These are phyloP conservation scores for Portevinia maculata DNA, from an alignment of 2,888 invertebrate species.

Conservation along the genomic window DNA sequence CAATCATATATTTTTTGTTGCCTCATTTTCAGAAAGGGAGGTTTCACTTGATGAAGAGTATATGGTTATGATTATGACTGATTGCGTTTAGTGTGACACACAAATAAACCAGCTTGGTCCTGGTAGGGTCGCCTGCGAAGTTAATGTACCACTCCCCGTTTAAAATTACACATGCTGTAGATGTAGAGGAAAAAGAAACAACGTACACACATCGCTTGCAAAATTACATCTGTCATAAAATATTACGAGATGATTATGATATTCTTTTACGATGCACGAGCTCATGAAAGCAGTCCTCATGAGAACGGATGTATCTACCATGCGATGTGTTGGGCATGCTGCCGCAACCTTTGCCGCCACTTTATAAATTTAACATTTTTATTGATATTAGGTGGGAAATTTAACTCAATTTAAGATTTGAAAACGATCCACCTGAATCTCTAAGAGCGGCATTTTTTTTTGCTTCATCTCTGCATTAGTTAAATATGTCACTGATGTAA, in stretches of 20 bases:
- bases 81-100: slow-evolving; percentile 62
- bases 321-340: slow-evolving; percentile 32
- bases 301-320: slow-evolving; percentile 21
- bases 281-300: slow-evolving; percentile 51
- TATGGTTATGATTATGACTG: slow-evolving; percentile 64
- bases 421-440: slow-evolving; percentile 48
- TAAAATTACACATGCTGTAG: background rate
- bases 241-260: slow-evolving; percentile 79
- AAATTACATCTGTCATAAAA: slow-evolving; percentile 76
- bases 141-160: background rate
- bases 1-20: slow-evolving; percentile 19
- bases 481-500: slow-evolving; percentile 66
- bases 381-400: slow-evolving; percentile 69
- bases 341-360: slow-evolving; percentile 47
- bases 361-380: slow-evolving; percentile 67
- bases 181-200: slow-evolving; percentile 14
- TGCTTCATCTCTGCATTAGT: slow-evolving; percentile 40
- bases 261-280: slow-evolving; percentile 78
- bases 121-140: slow-evolving; percentile 34
- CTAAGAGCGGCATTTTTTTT: slow-evolving; percentile 5
- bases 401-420: slow-evolving; percentile 67
- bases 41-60: slow-evolving; percentile 51
- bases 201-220: slow-evolving; percentile 62
- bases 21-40: slow-evolving; percentile 16
- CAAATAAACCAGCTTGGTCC: slow-evolving; percentile 26